A percentile compares a stretch with the other conserved stretches of the same genome.
phyloP scores from a whole-genome alignment of 2,888 invertebrate genomes.

The Macrophya annulata region DNA sequence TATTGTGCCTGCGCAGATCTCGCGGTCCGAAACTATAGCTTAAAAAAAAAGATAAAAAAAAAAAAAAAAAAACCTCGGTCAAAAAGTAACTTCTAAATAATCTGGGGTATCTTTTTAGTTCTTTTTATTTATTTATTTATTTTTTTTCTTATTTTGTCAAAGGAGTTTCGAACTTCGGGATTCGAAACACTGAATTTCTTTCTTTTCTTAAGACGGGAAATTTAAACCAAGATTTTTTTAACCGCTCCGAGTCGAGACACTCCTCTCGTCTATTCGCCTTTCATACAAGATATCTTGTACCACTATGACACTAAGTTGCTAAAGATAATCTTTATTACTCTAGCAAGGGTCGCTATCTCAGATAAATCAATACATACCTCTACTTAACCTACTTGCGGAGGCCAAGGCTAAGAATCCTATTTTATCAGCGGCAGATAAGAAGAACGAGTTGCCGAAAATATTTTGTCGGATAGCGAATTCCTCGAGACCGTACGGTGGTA shows the following conservation, averaged over 20 bases:
- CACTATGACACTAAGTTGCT: not conserved
- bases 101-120: not conserved
- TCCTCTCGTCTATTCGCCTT: not conserved
- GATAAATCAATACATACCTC: conserved; percentile 51
- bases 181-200: not conserved
- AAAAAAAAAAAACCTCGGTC: not conserved
- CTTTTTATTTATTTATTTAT: too few relatives aligned
- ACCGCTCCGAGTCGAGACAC: not conserved
- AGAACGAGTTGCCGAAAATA: not conserved
- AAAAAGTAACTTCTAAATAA: not conserved
- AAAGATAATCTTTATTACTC: conserved; percentile 26
- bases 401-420: conserved; percentile 22
- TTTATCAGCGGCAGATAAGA: conserved; percentile 49
- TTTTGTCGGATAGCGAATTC: conserved; percentile 11
- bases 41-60: too few relatives aligned
- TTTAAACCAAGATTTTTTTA: not conserved
- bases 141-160: not conserved
- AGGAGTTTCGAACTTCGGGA: not conserved
- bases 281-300: not conserved
- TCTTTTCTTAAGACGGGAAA: not conserved
- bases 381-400: conserved; percentile 17
- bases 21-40: not conserved
- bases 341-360: conserved; percentile 13
- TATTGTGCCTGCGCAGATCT: conserved; percentile 33
- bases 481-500: conserved; percentile 40